Base-by-base conservation (phyloP, 1,140 invertebrate species). In the Goniozus legneri region DNA sequence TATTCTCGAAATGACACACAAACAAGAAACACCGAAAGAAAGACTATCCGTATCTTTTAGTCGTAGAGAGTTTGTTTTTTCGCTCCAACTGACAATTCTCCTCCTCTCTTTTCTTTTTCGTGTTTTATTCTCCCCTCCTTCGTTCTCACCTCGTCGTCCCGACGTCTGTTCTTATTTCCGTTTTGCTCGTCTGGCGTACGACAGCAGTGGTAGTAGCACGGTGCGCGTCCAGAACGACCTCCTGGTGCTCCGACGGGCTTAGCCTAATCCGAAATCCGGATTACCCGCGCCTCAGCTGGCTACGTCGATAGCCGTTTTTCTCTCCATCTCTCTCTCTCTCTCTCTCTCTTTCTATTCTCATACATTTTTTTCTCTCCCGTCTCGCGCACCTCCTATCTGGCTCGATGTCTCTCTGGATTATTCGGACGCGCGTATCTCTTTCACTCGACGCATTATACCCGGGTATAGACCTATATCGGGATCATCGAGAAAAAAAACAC, bases 241-340 rank as follows among this genome's bases (percentile, higher is more conserved):
- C 56, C 55, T 44, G 56, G 52, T 42, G 57, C 54, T 58, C 41
- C 34, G 55, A 30, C 44, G 45, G 36, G 60, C 61, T 69, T 67
- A 65, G 56, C 48, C 62, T 71, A 71, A 71, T 71, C 68, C 65
- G 46, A 65, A 69, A 71, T 69, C 68, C 68, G 68, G 68, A 69
- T 71, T 71, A 69, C 62, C 59, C 54, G 53, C 50, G 50, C 56
- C 55, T 66, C 66, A 60, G 58, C 59, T 64, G 62, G 60, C 56
- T 44, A 56, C 56, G 56, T 67, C 51, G 49, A 46, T 49, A 47
- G 38, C 35, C 41, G 22, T 27, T 27, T 47, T 20, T 24, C 24
- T 14, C 22, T 50, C 31, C 7, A 34, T 45, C 40, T 44, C 47
- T 53, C 22, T 16, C 39, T 30, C 30, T 0, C 20, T 30, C 24